These are phyloP conservation scores for Sebastes hubbsi DNA, from an alignment of 2,797 vertebrate species.

Conservation along the genomic window DNA sequence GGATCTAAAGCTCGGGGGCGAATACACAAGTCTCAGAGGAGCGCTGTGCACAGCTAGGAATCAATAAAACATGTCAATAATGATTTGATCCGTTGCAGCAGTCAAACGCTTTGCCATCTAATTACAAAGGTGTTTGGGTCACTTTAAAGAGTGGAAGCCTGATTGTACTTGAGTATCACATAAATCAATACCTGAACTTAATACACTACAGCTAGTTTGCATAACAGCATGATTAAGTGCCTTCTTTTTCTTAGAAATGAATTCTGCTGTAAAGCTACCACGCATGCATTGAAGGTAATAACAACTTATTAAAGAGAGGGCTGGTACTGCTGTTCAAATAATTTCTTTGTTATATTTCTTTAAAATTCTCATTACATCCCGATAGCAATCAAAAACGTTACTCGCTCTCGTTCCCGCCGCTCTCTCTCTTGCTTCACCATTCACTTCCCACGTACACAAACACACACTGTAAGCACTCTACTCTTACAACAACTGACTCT, in stretches of 20 bases:
- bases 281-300: no score
- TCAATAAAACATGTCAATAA: constrained; percentile 73
- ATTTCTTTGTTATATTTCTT: no score
- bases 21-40: constrained; percentile 32
- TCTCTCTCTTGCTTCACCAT: no score
- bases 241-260: neutral
- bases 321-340: no score
- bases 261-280: neutral
- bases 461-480: no score
- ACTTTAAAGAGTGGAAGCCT: constrained; percentile 52
- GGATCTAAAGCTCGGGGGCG: constrained; percentile 48
- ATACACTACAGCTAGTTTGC: constrained; percentile 32
- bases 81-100: constrained; percentile 62
- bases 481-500: no score
- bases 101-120: constrained; percentile 66
- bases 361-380: no score
- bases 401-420: no score
- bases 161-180: constrained; percentile 49
- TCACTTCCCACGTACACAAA: no score
- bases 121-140: constrained; percentile 74
- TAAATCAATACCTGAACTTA: constrained; percentile 61
- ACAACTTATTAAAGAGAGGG: no score
- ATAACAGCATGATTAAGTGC: constrained; percentile 13
- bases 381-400: no score
- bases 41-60: constrained; percentile 34